Evolutionary conservation across 2,113 vertebrate genomes (phyloP), one percentile per base, ranked within the genome.

Genomic region (Ictidomys tridecemlineatus): DNA sequence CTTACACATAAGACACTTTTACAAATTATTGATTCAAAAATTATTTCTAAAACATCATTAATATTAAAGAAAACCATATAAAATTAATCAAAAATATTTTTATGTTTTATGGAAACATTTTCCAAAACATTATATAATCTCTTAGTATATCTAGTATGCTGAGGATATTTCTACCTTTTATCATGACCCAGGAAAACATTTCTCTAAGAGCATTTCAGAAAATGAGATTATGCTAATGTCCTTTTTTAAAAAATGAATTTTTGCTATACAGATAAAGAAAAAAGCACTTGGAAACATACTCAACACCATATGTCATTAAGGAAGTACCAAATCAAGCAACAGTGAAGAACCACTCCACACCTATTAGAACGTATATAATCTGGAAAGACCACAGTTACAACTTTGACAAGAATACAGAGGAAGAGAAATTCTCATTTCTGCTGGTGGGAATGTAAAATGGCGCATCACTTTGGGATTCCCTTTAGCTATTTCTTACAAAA

Each of bases 181-280:
- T 73, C 45, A 82, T 72, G 42, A 85, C 69, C 17, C 61, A 87
- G 0, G 51, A 8, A 8, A 72, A 1, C 9, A 79, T 94, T 93
- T 79, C 51, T 1, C 58, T 78, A 79, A 37, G 8, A 80, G 12
- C 48, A 0, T 58, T 77, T 4, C 5, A 82, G 39, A 76, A 96
- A 85, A 85, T 0, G 5, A 26, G 8, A 58, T 2, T 90, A 22
- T 89, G 28, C 28, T 28, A 32, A 76, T 73, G 32, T 78, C n/a
- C 16, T 92, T 34, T 73, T 77, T 17, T 37, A 56, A 45, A 73
- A 78, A 85, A 91, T 80, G 45, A 74, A 2, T 79, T 79, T 45
- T 32, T 89, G 6, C 65, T 97, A 76, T 37, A 51, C n/a, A 82
- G 12, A 56, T 80, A 89, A 79, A 96, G 53, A 78, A 42, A 42